Percentiles rank a stretch among this genome's conserved stretches.
phyloP scores from a whole-genome alignment of 2,888 invertebrate species.

The Timema podura region DNA sequence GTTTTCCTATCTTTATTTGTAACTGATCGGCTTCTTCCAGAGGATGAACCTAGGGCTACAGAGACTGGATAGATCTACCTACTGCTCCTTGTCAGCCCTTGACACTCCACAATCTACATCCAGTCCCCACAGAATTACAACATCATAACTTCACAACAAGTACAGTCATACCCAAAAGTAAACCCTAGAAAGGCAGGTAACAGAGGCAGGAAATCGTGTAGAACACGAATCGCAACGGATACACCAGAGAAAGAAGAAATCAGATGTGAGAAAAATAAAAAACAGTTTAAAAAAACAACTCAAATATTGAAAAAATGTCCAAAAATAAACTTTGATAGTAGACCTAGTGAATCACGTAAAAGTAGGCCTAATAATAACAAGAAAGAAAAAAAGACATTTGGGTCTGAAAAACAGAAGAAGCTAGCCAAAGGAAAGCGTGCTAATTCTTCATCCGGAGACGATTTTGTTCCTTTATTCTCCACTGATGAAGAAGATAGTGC shows the following conservation, averaged over 20 bases:
- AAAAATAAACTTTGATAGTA: background rate
- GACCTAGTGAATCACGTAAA: too few relatives aligned
- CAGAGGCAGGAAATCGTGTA: slow-evolving; percentile 15
- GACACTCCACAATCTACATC: too few relatives aligned
- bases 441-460: background rate
- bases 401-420: background rate
- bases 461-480: background rate
- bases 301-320: background rate
- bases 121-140: too few relatives aligned
- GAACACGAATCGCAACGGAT: slow-evolving; percentile 12
- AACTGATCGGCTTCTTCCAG: background rate
- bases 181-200: slow-evolving; percentile 9
- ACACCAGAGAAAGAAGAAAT: slow-evolving; percentile 18
- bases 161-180: slow-evolving; percentile 13
- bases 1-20: background rate
- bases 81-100: too few relatives aligned
- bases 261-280: background rate
- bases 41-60: background rate
- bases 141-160: background rate
- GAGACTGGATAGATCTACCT: background rate
- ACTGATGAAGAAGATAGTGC: slow-evolving; percentile 5
- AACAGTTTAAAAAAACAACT: background rate
- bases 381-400: background rate
- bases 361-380: too few relatives aligned
- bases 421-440: background rate